Percentiles rank a stretch among this genome's conserved stretches.
phyloP scores from a whole-genome alignment of 2,888 invertebrate species.

The Brachypalpus laphriformis region DNA sequence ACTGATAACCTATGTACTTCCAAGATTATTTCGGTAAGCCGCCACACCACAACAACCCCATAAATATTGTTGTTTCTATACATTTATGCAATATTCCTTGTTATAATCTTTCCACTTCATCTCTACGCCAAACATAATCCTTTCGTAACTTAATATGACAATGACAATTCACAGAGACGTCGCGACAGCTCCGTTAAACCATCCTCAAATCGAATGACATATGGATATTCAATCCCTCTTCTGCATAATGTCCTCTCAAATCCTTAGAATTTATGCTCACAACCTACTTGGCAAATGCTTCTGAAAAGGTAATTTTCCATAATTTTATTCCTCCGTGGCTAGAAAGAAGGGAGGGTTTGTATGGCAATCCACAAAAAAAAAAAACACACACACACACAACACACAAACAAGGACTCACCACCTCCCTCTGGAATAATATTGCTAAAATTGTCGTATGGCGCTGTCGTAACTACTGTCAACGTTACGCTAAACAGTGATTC shows the following conservation, averaged over 20 bases:
- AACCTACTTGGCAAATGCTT: constrained; percentile 27
- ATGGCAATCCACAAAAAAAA: not conserved
- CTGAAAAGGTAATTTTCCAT: constrained; percentile 43
- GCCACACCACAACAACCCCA: too few relatives aligned
- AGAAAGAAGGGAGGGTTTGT: not conserved
- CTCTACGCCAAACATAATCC: not conserved
- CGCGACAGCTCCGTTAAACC: constrained; percentile 7
- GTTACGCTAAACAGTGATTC: constrained; percentile 63
- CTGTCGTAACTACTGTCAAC: constrained; percentile 53
- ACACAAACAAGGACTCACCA: not conserved
- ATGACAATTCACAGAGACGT: constrained; percentile 10
- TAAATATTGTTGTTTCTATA: not conserved
- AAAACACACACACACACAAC: not conserved
- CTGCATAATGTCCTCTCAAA: constrained; percentile 28
- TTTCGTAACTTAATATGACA: constrained; percentile 12
- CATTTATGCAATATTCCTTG: not conserved
- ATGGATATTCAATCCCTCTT: constrained; percentile 15
- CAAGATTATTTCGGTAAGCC: not conserved
- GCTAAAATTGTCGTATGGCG: constrained; percentile 29
- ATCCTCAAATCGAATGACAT: constrained; percentile 30
- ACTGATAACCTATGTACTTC: too few relatives aligned
- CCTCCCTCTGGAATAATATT: constrained; percentile 24
- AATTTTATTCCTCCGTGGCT: constrained; percentile 28
- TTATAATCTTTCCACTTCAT: not conserved
- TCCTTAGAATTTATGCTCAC: constrained; percentile 25